These are phyloP conservation scores for Proisotoma minuta DNA, from an alignment of 2,888 invertebrate species.

Conservation along the genomic window DNA sequence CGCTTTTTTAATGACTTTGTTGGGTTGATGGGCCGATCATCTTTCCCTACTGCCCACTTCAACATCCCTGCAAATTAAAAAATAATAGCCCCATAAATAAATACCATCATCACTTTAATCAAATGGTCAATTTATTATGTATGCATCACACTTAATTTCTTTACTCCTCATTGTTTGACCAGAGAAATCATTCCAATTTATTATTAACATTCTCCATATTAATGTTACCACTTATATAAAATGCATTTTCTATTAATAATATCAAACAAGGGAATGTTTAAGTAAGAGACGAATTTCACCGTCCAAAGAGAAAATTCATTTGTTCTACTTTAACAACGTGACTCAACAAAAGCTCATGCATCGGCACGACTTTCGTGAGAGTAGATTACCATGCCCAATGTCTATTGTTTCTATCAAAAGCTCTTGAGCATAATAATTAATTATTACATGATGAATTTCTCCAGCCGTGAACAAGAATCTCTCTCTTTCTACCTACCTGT, in stretches of 20 bases:
- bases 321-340: constrained; percentile 15
- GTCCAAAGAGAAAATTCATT: constrained; percentile 4
- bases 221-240: too few species aligned
- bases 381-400: constrained; percentile 14
- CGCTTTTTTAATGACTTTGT: constrained; percentile 34
- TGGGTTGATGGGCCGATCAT: constrained; percentile 38
- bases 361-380: constrained; percentile 18
- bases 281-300: too few species aligned
- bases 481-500: neutral
- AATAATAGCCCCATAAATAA: constrained; percentile 19
- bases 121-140: constrained; percentile 25
- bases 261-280: too few species aligned
- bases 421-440: constrained; percentile 13
- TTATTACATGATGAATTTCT: constrained; percentile 13
- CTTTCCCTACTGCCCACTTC: constrained; percentile 47
- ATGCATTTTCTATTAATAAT: too few species aligned
- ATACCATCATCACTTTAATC: constrained; percentile 25
- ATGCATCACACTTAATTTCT: too few species aligned
- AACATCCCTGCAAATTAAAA: constrained; percentile 40
- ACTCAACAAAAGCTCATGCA: constrained; percentile 8
- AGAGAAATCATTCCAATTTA: too few species aligned
- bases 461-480: neutral
- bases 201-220: too few species aligned
- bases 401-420: constrained; percentile 15
- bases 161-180: too few species aligned